Evolutionary conservation across 2,113 vertebrate genomes (phyloP), one percentile per base, ranked within the genome.

Genomic region (Coracopsis vasa): DNA sequence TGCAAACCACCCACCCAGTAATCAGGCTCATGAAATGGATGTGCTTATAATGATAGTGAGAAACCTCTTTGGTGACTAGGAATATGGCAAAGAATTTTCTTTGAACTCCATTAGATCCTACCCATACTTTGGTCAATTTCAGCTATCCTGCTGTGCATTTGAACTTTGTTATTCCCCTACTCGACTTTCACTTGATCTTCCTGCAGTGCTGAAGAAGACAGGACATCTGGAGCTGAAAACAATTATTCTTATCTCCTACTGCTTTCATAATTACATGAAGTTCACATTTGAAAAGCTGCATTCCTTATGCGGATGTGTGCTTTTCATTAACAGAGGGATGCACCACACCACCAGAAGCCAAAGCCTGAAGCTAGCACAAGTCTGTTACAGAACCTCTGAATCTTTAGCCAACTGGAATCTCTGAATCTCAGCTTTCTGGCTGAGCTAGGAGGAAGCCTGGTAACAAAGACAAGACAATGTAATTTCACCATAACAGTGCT

Each of bases 181-280:
- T 81, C 2, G 0, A 84, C 86, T 96, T 93, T 71, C 88, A 81
- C 84, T 92, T 90, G 41, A 82, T 79, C 66, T 45, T 91, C 80
- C 88, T 53, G 88, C 66, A 75, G 83, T 24, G 56, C 73, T 69
- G 88, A 90, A 61, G 80, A 95, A 86, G 65, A 56, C 73, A 79
- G 77, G 69, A 66, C 72, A 85, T 92, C 80, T 95, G 92, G 83
- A 91, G 74, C 65, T 56, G 72, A 90, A 93, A 92, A 84, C n/a
- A 91, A 85, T 89, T 87, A 89, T 85, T 93, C 86, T 91, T 91
- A 94, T 94, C 94, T 93, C 88, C 94, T 95, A 75, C 73, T 81
- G 88, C 80, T 94, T 94, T 95, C 86, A 66, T 96, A 96, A 96
- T 94, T 95, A 85, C 80, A 91, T 16, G 44, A 75, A 81, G 56